A percentile compares a stretch with the other conserved stretches of the same genome.
Evolutionary conservation across 2,888 invertebrate genomes (phyloP).

Genomic region (Cephus pygmeus): DNA sequence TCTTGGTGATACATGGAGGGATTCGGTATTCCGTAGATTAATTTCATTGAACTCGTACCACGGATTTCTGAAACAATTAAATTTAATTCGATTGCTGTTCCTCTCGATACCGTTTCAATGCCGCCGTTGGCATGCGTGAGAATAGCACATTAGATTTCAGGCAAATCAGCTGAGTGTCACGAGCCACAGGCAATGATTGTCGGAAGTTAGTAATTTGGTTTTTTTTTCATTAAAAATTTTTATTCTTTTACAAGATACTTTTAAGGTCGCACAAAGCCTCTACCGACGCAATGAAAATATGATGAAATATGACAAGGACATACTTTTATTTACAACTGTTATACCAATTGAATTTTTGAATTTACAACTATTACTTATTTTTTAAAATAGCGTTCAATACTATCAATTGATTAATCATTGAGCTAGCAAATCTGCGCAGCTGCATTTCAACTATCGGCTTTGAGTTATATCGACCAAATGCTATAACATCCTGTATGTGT

Average conservation of each 20-base stretch:
- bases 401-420: neutral
- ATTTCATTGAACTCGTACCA: neutral
- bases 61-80: neutral
- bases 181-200: neutral
- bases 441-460: neutral
- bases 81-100: neutral
- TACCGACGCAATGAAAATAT: neutral
- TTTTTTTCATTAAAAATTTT: neutral
- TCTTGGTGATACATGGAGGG: neutral
- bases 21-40: neutral
- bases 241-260: neutral
- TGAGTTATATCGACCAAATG: neutral
- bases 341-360: neutral
- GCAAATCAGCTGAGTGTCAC: neutral
- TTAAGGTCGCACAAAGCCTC: neutral
- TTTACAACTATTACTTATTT: neutral
- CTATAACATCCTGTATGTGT: neutral
- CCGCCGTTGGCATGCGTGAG: neutral
- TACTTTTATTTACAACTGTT: neutral
- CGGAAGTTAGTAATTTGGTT: constrained; percentile 4
- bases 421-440: neutral
- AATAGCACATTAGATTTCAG: neutral
- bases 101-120: neutral
- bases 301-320: neutral
- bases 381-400: neutral